Base-by-base conservation (phyloP, 2,113 vertebrate species). In the Hippocampus guttulatus region DNA sequence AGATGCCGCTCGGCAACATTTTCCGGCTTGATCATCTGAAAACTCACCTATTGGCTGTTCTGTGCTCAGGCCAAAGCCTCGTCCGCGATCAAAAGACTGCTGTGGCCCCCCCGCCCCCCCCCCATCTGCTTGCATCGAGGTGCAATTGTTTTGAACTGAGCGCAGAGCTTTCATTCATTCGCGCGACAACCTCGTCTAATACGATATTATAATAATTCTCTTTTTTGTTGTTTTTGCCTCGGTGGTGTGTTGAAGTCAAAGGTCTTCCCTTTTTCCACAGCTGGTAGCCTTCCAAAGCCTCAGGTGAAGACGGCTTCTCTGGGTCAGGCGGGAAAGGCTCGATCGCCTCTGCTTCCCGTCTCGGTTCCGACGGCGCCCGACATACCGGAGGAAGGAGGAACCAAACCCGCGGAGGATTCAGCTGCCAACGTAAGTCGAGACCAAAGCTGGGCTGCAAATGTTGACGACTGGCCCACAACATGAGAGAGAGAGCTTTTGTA, bases 261-360 rank as follows among this genome's bases (percentile, higher is more conserved):
- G 1, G 18, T 68, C 8, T 67, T 30, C 21, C 33, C 49, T 70
- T 70, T 73, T 79, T 3, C 77, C 79, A 11, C 89, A 97, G 96
- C 92, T 77, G 85, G 93, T 0, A 93, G 91, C 75, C 93, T 95
- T 65, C 90, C 95, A 2, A 96, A 96, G 91, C 91, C 94, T 74
- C 94, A 95, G 81, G 94, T 95, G 65, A 98, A 98, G 92, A 98
- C 95, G 0, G 96, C 96, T 0, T 97, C 96, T 11, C 86, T 98
- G 27, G 96, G 96, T 20, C 88, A 97, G 78, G 95, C 95, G 0
- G 94, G 95, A 15, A 98, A 98, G 74, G 96, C 96, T 21, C 93
- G 96, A 69, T 98, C 96, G 0, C 96, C 96, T 14, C 85, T 98
- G 81, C 93, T 98, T 64, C 96, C 96, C 0, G 96, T 97, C 7